Evolutionary conservation across 2,797 vertebrate species (phyloP).

Genomic region (Setipinna tenuifilis): DNA sequence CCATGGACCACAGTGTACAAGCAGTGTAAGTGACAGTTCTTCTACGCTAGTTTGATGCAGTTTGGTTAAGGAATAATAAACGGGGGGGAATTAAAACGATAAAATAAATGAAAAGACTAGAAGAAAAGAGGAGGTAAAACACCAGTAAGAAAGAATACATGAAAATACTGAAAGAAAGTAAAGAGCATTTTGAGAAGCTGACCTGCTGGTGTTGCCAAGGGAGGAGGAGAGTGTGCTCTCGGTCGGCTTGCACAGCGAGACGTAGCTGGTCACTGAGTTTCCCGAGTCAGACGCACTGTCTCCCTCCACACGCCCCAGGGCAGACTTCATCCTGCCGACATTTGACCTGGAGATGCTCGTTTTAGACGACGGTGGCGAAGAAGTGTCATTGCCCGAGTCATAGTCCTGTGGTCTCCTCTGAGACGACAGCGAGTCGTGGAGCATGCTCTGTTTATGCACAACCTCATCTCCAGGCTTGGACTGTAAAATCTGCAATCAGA

Average conservation of each 20-base stretch:
- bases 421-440: slow-evolving; percentile 68
- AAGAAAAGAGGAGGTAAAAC: background rate
- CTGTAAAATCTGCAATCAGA: slow-evolving; percentile 92
- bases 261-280: slow-evolving; percentile 94
- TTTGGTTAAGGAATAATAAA: background rate
- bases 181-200: slow-evolving; percentile 57
- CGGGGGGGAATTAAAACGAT: background rate
- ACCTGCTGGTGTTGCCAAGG: slow-evolving; percentile 71
- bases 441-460: slow-evolving; percentile 79
- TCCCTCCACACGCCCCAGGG: slow-evolving; percentile 61
- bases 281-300: slow-evolving; percentile 94
- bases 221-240: slow-evolving; percentile 73
- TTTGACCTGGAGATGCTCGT: slow-evolving; percentile 80
- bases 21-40: too few relatives aligned
- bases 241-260: slow-evolving; percentile 84
- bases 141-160: too few relatives aligned
- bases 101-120: too few relatives aligned
- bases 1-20: background rate
- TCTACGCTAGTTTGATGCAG: too few relatives aligned
- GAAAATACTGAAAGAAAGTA: slow-evolving; percentile 2
- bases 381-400: slow-evolving; percentile 97
- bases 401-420: slow-evolving; percentile 84
- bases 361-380: slow-evolving; percentile 91
- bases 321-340: slow-evolving; percentile 68
- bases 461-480: slow-evolving; percentile 82